Base-by-base conservation (phyloP, 1,140 invertebrate genomes). In the Eupristina koningsbergeri region DNA sequence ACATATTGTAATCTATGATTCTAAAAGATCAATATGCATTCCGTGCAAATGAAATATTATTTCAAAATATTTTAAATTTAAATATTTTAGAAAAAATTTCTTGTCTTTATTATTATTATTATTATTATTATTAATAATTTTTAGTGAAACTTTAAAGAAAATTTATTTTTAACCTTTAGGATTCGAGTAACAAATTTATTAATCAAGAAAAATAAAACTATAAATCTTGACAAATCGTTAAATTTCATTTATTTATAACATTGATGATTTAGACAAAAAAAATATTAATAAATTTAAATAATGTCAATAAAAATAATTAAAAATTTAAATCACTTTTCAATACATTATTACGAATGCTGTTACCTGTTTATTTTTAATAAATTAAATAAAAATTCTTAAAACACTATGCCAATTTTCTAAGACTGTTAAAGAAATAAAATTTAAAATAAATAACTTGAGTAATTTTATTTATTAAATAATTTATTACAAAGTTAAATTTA, bases 221-320 rank as follows among this genome's bases (percentile, higher is more conserved):
- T n/a, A n/a, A n/a, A n/a, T n/a, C n/a, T n/a, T n/a, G n/a, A n/a
- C n/a, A n/a, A n/a, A n/a, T n/a, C n/a, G n/a, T 26, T 34, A 36
- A 50, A 71, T 67, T 47, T 80, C 26, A 81, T 61, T 36, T 71
- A 39, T 81, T 58, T 81, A 45, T 22, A 58, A 19, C 8, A n/a
- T n/a, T n/a, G n/a, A 77, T 77, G 75, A 63, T 53, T 77, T 58
- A 29, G 50, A 47, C 41, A 41, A 71, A 81, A 47, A 11, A 67
- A 45, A 69, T 36, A 41, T 67, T 29, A 80, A 47, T 69, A 69
- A 22, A 17, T 13, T 64, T 34, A 67, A 64, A 47, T 47, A 50
- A 31, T 13, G 9, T 8, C 3, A 61, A 77, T 58, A 34, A 61
- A 7, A 61, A 77, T 50, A 75, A 31, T 47, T 47, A 34, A 58